phyloP scores from a whole-genome alignment of 2,113 vertebrate species.

The Ornithorhynchus anatinus region DNA sequence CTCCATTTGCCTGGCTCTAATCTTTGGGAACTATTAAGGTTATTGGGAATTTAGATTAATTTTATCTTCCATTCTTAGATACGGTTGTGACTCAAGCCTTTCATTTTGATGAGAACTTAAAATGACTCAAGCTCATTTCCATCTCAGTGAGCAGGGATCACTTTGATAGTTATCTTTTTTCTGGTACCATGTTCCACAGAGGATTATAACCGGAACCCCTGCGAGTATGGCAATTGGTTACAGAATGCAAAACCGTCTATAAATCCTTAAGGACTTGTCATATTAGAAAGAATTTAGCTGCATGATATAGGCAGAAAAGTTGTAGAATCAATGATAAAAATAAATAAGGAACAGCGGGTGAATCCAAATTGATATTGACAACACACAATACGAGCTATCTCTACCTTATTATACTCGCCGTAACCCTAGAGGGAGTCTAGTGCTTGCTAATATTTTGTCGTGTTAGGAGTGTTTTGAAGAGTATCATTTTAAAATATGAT shows the following conservation, averaged over 20 bases:
- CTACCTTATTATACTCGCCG: constrained; percentile 17
- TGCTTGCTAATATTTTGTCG: constrained; percentile 14
- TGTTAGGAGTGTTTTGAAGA: constrained; percentile 27
- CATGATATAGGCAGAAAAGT: constrained; percentile 25
- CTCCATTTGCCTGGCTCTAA: not conserved
- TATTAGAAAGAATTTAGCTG: constrained; percentile 54
- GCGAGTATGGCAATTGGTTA: constrained; percentile 54
- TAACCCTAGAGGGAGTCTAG: constrained; percentile 13
- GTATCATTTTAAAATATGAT: not conserved
- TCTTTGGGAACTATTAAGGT: not conserved
- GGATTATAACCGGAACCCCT: constrained; percentile 20
- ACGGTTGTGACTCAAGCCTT: not conserved
- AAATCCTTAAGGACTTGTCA: constrained; percentile 58
- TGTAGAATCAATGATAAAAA: constrained; percentile 55
- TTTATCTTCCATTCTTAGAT: constrained; percentile 12
- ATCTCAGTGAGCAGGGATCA: constrained; percentile 15
- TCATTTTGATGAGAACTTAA: constrained; percentile 42
- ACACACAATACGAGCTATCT: constrained; percentile 15
- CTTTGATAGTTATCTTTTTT: constrained; percentile 16
- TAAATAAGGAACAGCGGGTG: constrained; percentile 41
- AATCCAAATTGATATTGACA: constrained; percentile 52
- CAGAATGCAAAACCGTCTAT: constrained; percentile 38
- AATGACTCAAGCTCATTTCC: constrained; percentile 40
- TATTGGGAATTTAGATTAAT: not conserved
- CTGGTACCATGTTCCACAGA: constrained; percentile 33